These are phyloP conservation scores for Metellina segmentata DNA, from an alignment of 2,888 invertebrate genomes.

Conservation along the genomic window DNA sequence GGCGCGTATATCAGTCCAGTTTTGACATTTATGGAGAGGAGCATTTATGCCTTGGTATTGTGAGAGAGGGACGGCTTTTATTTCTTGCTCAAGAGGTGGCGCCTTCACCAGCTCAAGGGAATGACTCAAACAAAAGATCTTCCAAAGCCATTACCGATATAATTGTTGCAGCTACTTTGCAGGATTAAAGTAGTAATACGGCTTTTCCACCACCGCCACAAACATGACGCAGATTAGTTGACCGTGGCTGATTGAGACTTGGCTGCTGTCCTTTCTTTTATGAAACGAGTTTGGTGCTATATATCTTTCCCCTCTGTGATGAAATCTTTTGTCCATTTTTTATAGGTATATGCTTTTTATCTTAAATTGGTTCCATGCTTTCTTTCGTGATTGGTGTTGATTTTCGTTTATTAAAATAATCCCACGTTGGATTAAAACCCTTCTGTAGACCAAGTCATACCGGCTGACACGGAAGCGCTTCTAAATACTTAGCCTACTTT, in stretches of 20 bases:
- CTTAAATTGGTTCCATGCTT: no score
- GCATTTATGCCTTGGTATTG: constrained; percentile 54
- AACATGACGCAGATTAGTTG: not conserved
- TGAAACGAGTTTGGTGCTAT: not conserved
- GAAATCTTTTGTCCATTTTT: no score
- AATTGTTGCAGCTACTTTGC: constrained; percentile 33
- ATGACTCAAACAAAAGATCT: constrained; percentile 32
- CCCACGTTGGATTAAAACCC: not conserved
- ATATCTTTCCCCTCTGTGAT: no score
- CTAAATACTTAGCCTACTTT: no score
- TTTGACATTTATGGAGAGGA: constrained; percentile 61
- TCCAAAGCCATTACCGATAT: constrained; percentile 45
- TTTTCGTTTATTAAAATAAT: not conserved
- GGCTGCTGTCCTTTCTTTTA: not conserved
- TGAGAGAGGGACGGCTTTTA: constrained; percentile 26
- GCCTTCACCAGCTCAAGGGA: constrained; percentile 12
- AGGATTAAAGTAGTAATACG: constrained; percentile 10
- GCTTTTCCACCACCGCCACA: not conserved
- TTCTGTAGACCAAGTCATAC: no score
- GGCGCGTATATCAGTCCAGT: constrained; percentile 54
- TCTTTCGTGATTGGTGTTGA: no score
- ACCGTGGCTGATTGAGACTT: not conserved
- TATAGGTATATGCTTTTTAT: no score
- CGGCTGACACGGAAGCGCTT: no score
- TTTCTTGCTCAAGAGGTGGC: constrained; percentile 30